Evolutionary conservation across 2,797 vertebrate species (phyloP).

Genomic region (Pelobates cultripes): DNA sequence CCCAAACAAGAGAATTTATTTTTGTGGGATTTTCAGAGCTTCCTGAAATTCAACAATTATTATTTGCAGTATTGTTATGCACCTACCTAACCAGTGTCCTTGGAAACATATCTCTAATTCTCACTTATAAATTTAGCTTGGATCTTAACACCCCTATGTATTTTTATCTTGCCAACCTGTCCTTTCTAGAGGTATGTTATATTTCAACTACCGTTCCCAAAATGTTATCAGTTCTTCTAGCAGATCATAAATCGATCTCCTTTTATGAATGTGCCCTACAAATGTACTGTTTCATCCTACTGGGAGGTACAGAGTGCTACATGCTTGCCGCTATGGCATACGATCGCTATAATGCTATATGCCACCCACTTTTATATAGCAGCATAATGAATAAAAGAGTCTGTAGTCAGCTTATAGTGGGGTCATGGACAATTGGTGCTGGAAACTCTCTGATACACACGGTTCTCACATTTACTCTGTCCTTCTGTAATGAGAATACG

Average conservation of each 20-base stretch:
- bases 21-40: slow-evolving; percentile 21
- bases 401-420: slow-evolving; percentile 50
- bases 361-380: slow-evolving; percentile 59
- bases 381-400: slow-evolving; percentile 55
- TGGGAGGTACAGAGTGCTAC: slow-evolving; percentile 35
- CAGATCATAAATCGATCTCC: slow-evolving; percentile 11
- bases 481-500: slow-evolving; percentile 16
- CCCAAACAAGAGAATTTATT: slow-evolving; percentile 8
- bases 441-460: slow-evolving; percentile 45
- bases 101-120: slow-evolving; percentile 27
- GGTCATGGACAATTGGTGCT: slow-evolving; percentile 58
- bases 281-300: slow-evolving; percentile 28
- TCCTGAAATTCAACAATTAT: not conserved
- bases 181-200: slow-evolving; percentile 42
- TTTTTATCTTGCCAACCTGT: slow-evolving; percentile 35
- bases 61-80: slow-evolving; percentile 17
- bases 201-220: slow-evolving; percentile 37
- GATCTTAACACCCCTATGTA: slow-evolving; percentile 36
- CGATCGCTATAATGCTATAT: slow-evolving; percentile 63
- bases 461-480: slow-evolving; percentile 20
- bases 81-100: slow-evolving; percentile 23
- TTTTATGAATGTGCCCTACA: slow-evolving; percentile 24
- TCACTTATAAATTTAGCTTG: slow-evolving; percentile 9
- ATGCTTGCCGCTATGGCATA: slow-evolving; percentile 58
- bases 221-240: slow-evolving; percentile 10